Evolutionary conservation across 2,797 vertebrate species (phyloP).

Genomic region (Phoeniculus purpureus): DNA sequence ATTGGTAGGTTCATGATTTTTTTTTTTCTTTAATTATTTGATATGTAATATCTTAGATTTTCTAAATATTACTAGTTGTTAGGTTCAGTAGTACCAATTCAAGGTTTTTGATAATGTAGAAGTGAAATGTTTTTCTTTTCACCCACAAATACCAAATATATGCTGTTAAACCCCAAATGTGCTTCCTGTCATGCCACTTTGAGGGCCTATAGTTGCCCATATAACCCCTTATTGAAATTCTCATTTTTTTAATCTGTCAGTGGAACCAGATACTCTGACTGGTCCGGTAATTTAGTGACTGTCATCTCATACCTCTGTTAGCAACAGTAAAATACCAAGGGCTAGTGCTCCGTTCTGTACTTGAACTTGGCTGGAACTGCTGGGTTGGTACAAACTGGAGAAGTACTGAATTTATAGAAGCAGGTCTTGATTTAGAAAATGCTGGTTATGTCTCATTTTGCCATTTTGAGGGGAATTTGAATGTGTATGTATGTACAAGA

Average conservation of each 20-base stretch:
- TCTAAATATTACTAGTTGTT: rapidly evolving
- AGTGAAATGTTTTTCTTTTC: background rate
- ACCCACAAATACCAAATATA: background rate
- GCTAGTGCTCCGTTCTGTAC: background rate
- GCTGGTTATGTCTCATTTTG: background rate
- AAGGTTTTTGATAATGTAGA: background rate
- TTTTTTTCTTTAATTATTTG: background rate
- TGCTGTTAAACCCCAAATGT: background rate
- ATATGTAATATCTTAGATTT: background rate
- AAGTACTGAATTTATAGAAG: background rate
- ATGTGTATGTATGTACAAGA: background rate
- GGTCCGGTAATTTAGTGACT: background rate
- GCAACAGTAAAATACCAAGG: background rate
- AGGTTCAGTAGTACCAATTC: background rate
- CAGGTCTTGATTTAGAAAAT: background rate
- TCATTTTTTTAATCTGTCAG: background rate
- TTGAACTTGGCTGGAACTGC: background rate
- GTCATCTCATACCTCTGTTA: background rate
- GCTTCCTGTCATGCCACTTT: background rate
- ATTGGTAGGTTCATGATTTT: background rate
- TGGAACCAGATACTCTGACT: background rate
- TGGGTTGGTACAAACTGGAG: background rate
- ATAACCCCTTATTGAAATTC: background rate
- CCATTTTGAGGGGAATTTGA: background rate
- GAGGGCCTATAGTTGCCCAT: background rate